Evolutionary conservation across 2,113 vertebrate genomes (phyloP), one percentile per base, ranked within the genome.

Genomic region (Loxodonta africana): DNA sequence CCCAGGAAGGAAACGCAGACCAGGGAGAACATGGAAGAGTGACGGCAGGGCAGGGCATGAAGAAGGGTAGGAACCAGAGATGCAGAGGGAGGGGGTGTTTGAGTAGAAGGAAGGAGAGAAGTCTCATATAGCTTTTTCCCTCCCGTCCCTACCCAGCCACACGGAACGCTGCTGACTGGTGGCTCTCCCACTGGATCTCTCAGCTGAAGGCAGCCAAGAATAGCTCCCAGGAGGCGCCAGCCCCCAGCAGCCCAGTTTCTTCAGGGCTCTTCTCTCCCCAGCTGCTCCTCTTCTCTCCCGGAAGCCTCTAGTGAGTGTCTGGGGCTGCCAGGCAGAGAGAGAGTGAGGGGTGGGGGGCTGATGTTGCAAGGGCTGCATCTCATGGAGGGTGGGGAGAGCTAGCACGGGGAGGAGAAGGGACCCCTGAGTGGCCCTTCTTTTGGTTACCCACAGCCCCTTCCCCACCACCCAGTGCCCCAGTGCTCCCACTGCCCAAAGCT

Each of bases 101-200:
- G 88, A 20, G 83, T 4, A 51, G 86, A 63, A 53, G 0, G 6
- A 46, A 71, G n/a, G 84, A 26, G 12, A 71, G n/a, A 88, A 26
- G 12, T 21, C 89, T 63, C 11, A 48, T 20, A 12, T 23, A 65
- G 86, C 94, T 15, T 57, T 21, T 26, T 96, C 17, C 57, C 85
- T 44, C 17, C 78, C 26, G 5, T 89, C 51, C 88, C 44, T 51
- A 81, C 73, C 5, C 97, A 99, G 99, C 98, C 73, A 99, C 99
- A 5, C 99, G 99, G 98, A 99, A 99, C 14, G 90, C 99, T 0
- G 99, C 99, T 0, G 99, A 99, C 96, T 99, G 99, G 99, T 99
- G 99, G 99, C 98, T 99, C 33, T 99, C 99, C n/a, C 98, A 99
- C 97, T 99, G 99, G 99, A 99, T 99, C 96, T 99, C 99, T 17